Evolutionary conservation across 2,797 vertebrate species (phyloP), one percentile per base, ranked within the genome.

Genomic region (Schizopygopsis malacanthus): DNA sequence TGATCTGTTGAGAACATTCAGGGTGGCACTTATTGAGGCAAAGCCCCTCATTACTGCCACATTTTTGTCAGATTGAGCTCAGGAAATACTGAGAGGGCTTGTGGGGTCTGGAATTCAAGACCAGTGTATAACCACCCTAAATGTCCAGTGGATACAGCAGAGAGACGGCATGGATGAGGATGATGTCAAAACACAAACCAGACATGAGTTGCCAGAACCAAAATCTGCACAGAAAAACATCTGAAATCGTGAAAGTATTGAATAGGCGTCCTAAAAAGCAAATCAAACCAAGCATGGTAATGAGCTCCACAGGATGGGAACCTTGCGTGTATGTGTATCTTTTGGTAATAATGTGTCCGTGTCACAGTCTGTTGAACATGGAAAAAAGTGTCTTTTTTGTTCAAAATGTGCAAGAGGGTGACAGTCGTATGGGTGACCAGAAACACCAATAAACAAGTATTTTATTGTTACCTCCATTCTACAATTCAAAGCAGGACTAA

Each of bases 61-160:
- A 78, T 84, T 86, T 73, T 72, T 50, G 7, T 76, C 59, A 52
- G 33, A 77, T 63, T 83, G 63, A 56, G 16, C 43, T 81, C 37
- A 52, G 41, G 52, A 73, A 41, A 54, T 72, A 54, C 33, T 71
- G 81, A 33, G 37, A 45, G 61, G 25, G 50, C 85, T 85, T 87
- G 65, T 83, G 59, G 59, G 83, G 71, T 83, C 83, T 87, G 61
- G 70, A 87, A 81, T 22, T 11, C 47, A 85, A 82, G 61, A 81
- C 47, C 16, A 22, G 12, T 3, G 1, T 39, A 20, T 50, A 72
- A 28, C 56, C 18, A n/a, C 43, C 47, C 50, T 84, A 85, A 65
- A 73, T 41, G 43, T 61, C 81, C 69, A 86, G 37, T 63, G 77
- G 45, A 50, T 85, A 71, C 16, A 28, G 65, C 22, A 28, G 61